These are phyloP conservation scores for Leguminivora glycinivorella DNA, from an alignment of 1,140 invertebrate species.

Conservation along the genomic window DNA sequence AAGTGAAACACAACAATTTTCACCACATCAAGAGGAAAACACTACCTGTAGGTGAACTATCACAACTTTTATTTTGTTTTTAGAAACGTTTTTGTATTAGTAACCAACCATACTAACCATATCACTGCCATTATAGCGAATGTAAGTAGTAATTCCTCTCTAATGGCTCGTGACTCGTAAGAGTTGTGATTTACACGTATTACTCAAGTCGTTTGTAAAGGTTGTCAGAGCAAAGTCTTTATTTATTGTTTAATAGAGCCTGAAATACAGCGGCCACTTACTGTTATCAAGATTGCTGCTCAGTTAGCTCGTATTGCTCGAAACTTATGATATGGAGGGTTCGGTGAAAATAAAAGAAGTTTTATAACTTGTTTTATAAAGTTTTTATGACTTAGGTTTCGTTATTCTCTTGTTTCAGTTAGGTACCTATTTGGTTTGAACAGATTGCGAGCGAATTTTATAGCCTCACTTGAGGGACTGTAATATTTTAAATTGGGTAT, in stretches of 20 bases:
- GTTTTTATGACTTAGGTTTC: too few species aligned
- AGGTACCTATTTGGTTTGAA: too few species aligned
- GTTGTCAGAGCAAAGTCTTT: conserved; percentile 9
- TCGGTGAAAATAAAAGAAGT: neutral
- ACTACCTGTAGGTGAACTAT: too few species aligned
- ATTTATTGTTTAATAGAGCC: conserved; percentile 24
- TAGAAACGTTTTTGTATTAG: too few species aligned
- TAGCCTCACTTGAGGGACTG: too few species aligned
- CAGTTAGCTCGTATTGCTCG: neutral
- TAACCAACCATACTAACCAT: neutral
- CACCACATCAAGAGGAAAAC: too few species aligned
- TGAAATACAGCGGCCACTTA: conserved; percentile 13
- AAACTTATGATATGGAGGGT: neutral
- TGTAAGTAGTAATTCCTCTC: neutral
- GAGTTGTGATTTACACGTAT: conserved; percentile 17
- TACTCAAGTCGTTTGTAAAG: conserved; percentile 12
- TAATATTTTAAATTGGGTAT: too few species aligned
- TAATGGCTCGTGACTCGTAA: conserved; percentile 13
- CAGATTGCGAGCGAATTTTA: too few species aligned
- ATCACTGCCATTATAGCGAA: neutral
- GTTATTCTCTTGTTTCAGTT: too few species aligned
- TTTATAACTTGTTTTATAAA: neutral
- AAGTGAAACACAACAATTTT: too few species aligned
- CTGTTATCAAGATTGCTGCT: conserved; percentile 3
- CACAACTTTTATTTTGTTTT: too few species aligned